Percentiles rank a stretch among this genome's conserved stretches.
Evolutionary conservation across 2,888 invertebrate species (phyloP).

Genomic region (Phoenoteleia sp.): DNA sequence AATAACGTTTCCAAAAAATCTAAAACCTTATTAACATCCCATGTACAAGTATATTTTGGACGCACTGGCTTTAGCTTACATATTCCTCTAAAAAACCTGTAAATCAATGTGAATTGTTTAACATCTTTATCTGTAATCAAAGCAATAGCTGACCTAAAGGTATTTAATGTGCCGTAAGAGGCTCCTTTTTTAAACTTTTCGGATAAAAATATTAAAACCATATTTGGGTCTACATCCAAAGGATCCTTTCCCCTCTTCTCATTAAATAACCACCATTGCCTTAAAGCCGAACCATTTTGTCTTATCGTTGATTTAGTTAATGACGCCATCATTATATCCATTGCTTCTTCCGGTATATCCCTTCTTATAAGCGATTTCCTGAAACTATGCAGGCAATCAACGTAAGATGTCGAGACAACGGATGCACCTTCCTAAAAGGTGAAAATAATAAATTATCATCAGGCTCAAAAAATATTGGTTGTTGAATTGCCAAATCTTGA

Average conservation of each 20-base stretch:
- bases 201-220: not conserved
- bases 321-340: not conserved
- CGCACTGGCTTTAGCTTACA: not conserved
- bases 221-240: not conserved
- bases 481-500: not conserved
- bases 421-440: not conserved
- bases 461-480: not conserved
- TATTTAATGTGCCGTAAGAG: not conserved
- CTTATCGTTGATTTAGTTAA: not conserved
- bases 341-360: not conserved
- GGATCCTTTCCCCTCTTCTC: not conserved
- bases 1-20: not conserved
- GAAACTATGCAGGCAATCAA: slow-evolving; percentile 14
- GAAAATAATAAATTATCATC: not conserved
- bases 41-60: slow-evolving; percentile 6
- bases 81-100: not conserved
- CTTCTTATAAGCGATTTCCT: not conserved
- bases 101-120: not conserved
- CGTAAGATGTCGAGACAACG: not conserved
- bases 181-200: not conserved
- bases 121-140: not conserved
- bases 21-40: slow-evolving; percentile 26
- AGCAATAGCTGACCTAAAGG: not conserved
- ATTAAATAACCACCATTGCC: slow-evolving; percentile 6
- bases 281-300: not conserved